Conservation (phyloP, 2,888 invertebrate genomes). For the Metalampra italica region DNA sequence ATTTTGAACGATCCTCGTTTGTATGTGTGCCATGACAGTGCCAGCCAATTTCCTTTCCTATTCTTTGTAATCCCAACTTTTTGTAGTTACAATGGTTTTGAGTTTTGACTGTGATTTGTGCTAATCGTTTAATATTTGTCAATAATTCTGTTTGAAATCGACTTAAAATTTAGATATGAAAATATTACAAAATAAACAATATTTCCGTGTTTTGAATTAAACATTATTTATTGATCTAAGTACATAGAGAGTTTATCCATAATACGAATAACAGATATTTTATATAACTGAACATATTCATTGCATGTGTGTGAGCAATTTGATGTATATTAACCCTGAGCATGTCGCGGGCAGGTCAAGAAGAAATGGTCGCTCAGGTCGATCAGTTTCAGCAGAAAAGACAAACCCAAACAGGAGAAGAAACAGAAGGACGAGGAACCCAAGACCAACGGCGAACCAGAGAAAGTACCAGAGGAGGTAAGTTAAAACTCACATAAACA, state of each 20-base stretch:
- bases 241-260: neutral
- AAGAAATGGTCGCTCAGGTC: slow-evolving; percentile 94
- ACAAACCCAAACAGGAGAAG: slow-evolving; percentile 90
- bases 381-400: slow-evolving; percentile 92
- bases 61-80: no score
- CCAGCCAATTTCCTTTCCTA: no score
- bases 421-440: slow-evolving; percentile 78
- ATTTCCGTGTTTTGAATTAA: neutral
- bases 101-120: neutral
- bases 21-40: no score
- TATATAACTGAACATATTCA: slow-evolving; percentile 10
- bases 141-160: neutral
- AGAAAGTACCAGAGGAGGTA: slow-evolving; percentile 83
- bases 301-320: slow-evolving; percentile 37
- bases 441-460: slow-evolving; percentile 79
- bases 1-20: no score
- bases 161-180: neutral
- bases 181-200: neutral
- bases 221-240: no score
- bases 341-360: slow-evolving; percentile 80
- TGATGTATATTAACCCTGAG: slow-evolving; percentile 36
- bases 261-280: neutral
- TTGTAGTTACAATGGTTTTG: no score
- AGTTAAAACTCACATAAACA: slow-evolving; percentile 32
- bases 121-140: neutral